Percentiles rank a stretch among this genome's conserved stretches.
Conservation (phyloP, 2,797 vertebrate genomes). For the Poeciliopsis paucimaculata region DNA sequence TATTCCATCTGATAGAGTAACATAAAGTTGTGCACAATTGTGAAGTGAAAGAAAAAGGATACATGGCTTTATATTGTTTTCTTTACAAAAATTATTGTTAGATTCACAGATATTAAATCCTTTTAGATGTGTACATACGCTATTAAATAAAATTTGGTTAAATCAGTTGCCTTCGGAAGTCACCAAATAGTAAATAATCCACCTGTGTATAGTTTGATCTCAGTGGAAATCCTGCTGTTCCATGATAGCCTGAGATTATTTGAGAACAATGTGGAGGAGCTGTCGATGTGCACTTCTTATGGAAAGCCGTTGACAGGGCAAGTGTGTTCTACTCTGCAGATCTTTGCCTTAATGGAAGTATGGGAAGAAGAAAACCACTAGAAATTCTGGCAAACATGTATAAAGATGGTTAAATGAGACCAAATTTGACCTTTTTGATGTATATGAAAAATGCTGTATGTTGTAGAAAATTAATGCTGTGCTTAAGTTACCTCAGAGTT, state of each 20-base stretch:
- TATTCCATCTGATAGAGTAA: background rate
- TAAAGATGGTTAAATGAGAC: background rate
- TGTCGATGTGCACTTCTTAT: background rate
- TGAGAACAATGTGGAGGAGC: background rate
- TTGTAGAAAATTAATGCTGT: background rate
- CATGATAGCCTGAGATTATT: background rate
- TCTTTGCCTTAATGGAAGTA: background rate
- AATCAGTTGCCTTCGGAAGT: background rate
- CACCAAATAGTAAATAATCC: background rate
- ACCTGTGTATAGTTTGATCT: background rate
- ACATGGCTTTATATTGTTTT: background rate
- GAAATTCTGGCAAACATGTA: background rate
- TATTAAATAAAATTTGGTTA: background rate
- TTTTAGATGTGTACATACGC: background rate
- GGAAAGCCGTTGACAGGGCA: background rate
- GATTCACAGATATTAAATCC: background rate
- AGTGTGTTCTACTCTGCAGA: background rate
- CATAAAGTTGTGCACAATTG: background rate
- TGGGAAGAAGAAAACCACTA: background rate
- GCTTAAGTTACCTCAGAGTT: too few relatives aligned
- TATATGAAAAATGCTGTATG: background rate
- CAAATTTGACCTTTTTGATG: background rate
- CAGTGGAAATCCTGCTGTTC: background rate
- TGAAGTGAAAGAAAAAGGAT: background rate
- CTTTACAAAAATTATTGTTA: background rate